Conservation (phyloP, 2,113 vertebrate species). For the Pterophyllum scalare region DNA sequence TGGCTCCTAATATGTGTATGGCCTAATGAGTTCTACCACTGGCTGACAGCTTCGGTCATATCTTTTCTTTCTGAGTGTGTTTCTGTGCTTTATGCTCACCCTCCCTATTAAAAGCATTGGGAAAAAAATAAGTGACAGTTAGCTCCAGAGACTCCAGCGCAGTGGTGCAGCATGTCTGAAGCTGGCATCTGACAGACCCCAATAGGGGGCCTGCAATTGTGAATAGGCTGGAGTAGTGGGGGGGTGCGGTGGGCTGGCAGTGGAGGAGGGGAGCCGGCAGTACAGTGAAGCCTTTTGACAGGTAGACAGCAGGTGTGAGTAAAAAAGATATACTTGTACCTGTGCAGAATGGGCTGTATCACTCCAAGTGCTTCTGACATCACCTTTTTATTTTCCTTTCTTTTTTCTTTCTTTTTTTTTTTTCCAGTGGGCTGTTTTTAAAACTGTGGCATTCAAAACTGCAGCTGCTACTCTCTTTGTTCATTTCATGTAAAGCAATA, state of each 20-base stretch:
- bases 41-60: conserved; percentile 58
- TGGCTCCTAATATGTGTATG: conserved; percentile 50
- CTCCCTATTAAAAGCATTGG: conserved; percentile 45
- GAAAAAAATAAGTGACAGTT: conserved; percentile 65
- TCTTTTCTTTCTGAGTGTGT: conserved; percentile 34
- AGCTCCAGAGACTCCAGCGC: conserved; percentile 65
- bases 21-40: conserved; percentile 61
- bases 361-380: conserved; percentile 34
- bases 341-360: conserved; percentile 15
- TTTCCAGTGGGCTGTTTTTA: not conserved
- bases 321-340: conserved; percentile 51
- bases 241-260: conserved; percentile 12
- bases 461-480: not conserved
- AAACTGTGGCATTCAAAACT: not conserved
- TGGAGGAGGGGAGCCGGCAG: conserved; percentile 22
- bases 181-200: conserved; percentile 74
- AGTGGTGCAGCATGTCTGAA: conserved; percentile 66
- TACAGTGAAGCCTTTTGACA: conserved; percentile 67
- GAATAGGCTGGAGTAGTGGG: conserved; percentile 49
- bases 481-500: conserved; percentile 23
- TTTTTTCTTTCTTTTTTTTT: not conserved
- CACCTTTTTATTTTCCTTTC: not conserved
- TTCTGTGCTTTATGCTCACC: conserved; percentile 38
- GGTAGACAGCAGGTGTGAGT: conserved; percentile 70
- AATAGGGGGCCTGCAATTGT: conserved; percentile 60